Percentiles rank a stretch among this genome's conserved stretches.
These are phyloP conservation scores for Gadopsis marmoratus DNA, from an alignment of 2,797 vertebrate genomes.

Conservation along the genomic window DNA sequence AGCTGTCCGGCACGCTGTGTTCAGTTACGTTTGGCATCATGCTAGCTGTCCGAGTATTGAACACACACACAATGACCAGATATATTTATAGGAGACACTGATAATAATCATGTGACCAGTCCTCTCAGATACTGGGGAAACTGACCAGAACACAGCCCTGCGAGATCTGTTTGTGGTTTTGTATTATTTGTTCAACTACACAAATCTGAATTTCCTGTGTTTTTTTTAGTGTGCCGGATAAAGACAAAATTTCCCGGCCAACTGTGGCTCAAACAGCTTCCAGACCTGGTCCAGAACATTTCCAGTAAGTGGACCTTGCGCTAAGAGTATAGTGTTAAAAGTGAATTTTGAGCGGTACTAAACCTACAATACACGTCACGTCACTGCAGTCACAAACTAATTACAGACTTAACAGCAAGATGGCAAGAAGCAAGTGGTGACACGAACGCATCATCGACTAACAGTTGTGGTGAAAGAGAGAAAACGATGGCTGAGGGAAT, in stretches of 20 bases:
- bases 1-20: not conserved
- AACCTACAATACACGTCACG: conserved; percentile 37
- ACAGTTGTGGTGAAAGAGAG: conserved; percentile 15
- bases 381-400: conserved; percentile 36
- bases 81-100: not conserved
- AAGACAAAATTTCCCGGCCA: not conserved
- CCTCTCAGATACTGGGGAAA: not conserved
- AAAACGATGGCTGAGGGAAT: not conserved
- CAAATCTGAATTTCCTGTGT: not conserved
- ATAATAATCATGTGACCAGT: not conserved
- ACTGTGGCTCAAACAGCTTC: not conserved
- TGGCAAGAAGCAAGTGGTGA: conserved; percentile 23
- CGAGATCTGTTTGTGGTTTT: not conserved
- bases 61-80: conserved; percentile 20
- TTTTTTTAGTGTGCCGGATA: not conserved
- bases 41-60: not conserved
- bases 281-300: conserved; percentile 20
- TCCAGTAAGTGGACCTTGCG: conserved; percentile 7
- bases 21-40: not conserved
- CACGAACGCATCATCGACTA: conserved; percentile 22
- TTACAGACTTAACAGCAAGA: not conserved
- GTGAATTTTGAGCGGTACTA: conserved; percentile 8
- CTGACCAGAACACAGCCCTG: not conserved
- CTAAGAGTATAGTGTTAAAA: not conserved
- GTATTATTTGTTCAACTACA: not conserved